phyloP scores from a whole-genome alignment of 1,140 invertebrate species.

The Drosophila rufa region DNA sequence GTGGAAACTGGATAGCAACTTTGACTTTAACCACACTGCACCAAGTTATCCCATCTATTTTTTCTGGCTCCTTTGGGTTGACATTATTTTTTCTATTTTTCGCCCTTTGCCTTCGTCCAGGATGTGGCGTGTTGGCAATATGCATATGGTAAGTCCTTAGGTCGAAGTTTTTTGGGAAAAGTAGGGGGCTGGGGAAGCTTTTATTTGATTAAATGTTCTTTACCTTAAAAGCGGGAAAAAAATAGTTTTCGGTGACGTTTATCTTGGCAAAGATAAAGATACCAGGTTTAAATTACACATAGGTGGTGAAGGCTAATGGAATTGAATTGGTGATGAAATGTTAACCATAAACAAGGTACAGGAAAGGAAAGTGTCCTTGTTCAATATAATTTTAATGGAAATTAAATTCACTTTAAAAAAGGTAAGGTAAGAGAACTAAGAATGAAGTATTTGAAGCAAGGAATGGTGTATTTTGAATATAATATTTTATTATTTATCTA shows the following conservation, averaged over 20 bases:
- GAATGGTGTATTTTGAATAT: too few species aligned
- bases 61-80: constrained; percentile 46
- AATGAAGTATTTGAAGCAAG: not conserved
- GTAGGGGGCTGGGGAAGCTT: constrained; percentile 14
- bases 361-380: not conserved
- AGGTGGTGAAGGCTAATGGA: constrained; percentile 28
- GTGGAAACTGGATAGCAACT: constrained; percentile 36
- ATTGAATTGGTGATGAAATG: constrained; percentile 22
- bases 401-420: not conserved
- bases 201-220: constrained; percentile 50
- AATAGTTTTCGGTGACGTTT: constrained; percentile 41
- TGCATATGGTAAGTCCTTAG: constrained; percentile 54
- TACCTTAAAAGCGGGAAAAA: constrained; percentile 37
- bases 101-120: constrained; percentile 13
- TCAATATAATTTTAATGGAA: too few species aligned
- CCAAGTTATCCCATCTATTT: constrained; percentile 53
- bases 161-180: constrained; percentile 13
- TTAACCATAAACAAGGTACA: constrained; percentile 8
- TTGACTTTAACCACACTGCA: constrained; percentile 54
- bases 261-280: constrained; percentile 25
- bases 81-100: constrained; percentile 29
- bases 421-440: too few species aligned
- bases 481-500: too few species aligned
- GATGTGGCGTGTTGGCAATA: constrained; percentile 52
- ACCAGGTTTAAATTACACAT: constrained; percentile 31